These are phyloP conservation scores for Sphenodon punctatus DNA, from an alignment of 2,797 vertebrate genomes.

Conservation along the genomic window DNA sequence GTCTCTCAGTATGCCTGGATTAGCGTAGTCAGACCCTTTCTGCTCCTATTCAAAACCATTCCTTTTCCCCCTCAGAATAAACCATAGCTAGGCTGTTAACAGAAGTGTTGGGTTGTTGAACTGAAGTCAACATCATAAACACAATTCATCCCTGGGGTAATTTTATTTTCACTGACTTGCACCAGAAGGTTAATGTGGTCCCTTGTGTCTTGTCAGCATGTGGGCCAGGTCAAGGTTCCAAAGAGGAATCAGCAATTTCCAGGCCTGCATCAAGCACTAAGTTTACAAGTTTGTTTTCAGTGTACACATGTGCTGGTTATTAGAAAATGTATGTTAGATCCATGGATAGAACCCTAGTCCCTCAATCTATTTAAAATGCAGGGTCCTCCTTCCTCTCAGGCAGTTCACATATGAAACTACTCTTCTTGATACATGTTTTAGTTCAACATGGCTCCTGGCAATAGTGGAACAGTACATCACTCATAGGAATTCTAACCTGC, in stretches of 20 bases:
- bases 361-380: background rate
- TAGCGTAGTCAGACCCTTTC: too few species aligned
- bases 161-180: background rate
- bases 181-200: background rate
- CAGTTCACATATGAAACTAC: background rate
- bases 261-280: too few species aligned
- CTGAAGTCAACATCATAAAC: background rate
- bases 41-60: too few species aligned
- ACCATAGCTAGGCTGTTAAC: too few species aligned
- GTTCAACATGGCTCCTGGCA: background rate
- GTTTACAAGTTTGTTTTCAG: background rate
- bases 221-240: too few species aligned
- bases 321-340: background rate
- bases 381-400: background rate
- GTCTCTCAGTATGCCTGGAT: too few species aligned
- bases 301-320: background rate
- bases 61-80: too few species aligned
- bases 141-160: background rate
- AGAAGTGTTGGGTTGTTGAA: too few species aligned
- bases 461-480: too few species aligned
- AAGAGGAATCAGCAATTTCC: background rate
- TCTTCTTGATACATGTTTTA: background rate
- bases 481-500: too few species aligned
- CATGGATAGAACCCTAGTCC: background rate
- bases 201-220: background rate